A percentile compares a stretch with the other conserved stretches of the same genome.
These are phyloP conservation scores for Lordiphosa clarofinis DNA, from an alignment of 1,140 invertebrate genomes.

Conservation along the genomic window DNA sequence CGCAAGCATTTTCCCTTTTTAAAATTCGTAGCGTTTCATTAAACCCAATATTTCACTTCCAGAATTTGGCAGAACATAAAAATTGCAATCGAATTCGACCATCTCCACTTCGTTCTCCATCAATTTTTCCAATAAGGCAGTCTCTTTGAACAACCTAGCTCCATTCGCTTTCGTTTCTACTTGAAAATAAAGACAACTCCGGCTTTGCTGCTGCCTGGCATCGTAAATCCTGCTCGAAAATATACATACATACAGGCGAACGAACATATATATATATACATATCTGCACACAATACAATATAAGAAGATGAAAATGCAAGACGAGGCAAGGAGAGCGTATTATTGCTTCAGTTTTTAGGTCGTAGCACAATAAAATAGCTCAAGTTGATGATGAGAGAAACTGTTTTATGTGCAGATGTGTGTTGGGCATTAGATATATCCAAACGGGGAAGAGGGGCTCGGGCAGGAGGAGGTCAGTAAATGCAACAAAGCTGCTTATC, in stretches of 20 bases:
- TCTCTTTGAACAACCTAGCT: constrained; percentile 16
- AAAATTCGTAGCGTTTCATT: no score
- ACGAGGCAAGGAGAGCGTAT: constrained; percentile 69
- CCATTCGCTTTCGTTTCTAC: constrained; percentile 33
- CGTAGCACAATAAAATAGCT: constrained; percentile 67
- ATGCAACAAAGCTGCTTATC: constrained; percentile 76
- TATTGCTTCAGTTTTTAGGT: constrained; percentile 68
- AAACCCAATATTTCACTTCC: no score
- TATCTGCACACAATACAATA: constrained; percentile 33
- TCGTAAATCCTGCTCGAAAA: constrained; percentile 60
- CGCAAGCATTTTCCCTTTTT: no score
- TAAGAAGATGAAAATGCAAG: constrained; percentile 40
- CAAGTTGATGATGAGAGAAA: constrained; percentile 56
- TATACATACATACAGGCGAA: constrained; percentile 38
- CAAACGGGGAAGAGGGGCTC: constrained; percentile 1
- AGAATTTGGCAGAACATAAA: no score
- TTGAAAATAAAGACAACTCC: constrained; percentile 64
- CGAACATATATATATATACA: constrained; percentile 20
- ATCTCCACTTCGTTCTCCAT: not conserved
- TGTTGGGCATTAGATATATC: constrained; percentile 40
- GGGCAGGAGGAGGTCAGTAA: constrained; percentile 33
- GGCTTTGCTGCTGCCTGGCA: constrained; percentile 30
- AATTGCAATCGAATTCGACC: constrained; percentile 1
- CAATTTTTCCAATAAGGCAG: constrained; percentile 2
- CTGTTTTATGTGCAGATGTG: constrained; percentile 10